Evolutionary conservation across 2,113 vertebrate genomes (phyloP), one percentile per base, ranked within the genome.

Genomic region (Protobothrops flavoviridis): DNA sequence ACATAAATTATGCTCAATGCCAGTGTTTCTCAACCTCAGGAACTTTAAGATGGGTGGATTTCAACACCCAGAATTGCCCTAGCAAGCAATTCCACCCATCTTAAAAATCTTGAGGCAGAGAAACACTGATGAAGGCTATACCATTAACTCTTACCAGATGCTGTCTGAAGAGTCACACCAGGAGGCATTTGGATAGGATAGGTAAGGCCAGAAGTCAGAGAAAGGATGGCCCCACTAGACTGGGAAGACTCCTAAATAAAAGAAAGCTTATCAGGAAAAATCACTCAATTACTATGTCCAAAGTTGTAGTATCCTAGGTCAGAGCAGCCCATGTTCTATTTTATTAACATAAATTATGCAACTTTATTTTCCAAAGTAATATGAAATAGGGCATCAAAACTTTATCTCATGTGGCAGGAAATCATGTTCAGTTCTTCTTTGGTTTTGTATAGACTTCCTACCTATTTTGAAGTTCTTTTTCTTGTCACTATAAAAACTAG

Each of bases 101-200:
- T 69, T 69, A 69, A 69, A 69, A 69, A 69, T 33, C 64, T 29
- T 33, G 12, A 15, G 29, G 29, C 12, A n/a, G 64, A 69, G 12
- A 69, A 69, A 33, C 29, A 69, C 29, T 15, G 29, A 69, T 55
- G 15, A 6, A 88, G 4, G 39, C 2, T 24, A 87, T 26, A 87
- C 85, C 7, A 0, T 59, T 29, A 39, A 21, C 15, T 93, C 97
- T 97, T 97, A 99, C 99, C 99, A 95, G 99, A 98, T 85, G 98
- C 97, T 2, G 98, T 98, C 96, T 99, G 99, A 2, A 99, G 98
- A 0, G 98, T 98, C 97, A 99, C 98, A 93, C 99, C 99, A 92
- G 98, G 98, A 89, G 99, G 98, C 7, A 99, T 98, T 86, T 99
- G 99, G 91, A 99, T 96, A 0, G 99, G 98, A 94, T 98, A 99